Evolutionary conservation across 2,888 invertebrate species (phyloP).

Genomic region (Zhuqinia jingwanae): DNA sequence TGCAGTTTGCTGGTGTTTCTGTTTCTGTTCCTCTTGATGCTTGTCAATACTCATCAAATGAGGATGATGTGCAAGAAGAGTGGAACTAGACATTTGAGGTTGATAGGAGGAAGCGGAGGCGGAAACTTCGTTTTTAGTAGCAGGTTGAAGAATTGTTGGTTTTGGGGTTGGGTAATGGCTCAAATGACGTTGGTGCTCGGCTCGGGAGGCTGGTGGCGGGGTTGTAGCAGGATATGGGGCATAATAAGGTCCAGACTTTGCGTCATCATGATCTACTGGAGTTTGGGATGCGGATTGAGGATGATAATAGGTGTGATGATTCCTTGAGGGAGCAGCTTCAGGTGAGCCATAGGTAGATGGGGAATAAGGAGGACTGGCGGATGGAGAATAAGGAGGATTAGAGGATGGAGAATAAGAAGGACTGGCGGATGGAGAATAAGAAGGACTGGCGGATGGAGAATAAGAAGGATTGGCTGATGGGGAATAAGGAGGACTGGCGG

Average conservation of each 20-base stretch:
- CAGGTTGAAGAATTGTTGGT: constrained; percentile 34
- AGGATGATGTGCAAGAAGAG: constrained; percentile 35
- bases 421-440: too few species aligned
- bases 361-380: background rate
- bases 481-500: too few species aligned
- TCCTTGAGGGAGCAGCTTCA: background rate
- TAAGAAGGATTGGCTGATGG: too few species aligned
- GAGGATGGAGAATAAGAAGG: too few species aligned
- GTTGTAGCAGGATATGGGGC: constrained; percentile 27
- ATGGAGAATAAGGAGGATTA: too few species aligned
- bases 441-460: too few species aligned
- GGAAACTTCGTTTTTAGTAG: background rate
- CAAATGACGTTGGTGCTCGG: background rate
- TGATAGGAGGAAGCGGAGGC: constrained; percentile 29
- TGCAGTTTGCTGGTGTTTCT: constrained; percentile 14
- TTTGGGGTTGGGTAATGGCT: background rate
- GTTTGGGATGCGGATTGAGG: background rate
- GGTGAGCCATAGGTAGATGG: constrained; percentile 18
- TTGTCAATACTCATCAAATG: constrained; percentile 54
- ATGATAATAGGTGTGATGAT: background rate
- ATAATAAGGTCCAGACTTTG: background rate
- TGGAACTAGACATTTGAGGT: background rate
- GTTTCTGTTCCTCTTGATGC: constrained; percentile 40
- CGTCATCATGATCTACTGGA: background rate
- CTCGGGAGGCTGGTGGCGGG: background rate